These are phyloP conservation scores for Dryomyza anilis DNA, from an alignment of 2,888 invertebrate genomes.

Conservation along the genomic window DNA sequence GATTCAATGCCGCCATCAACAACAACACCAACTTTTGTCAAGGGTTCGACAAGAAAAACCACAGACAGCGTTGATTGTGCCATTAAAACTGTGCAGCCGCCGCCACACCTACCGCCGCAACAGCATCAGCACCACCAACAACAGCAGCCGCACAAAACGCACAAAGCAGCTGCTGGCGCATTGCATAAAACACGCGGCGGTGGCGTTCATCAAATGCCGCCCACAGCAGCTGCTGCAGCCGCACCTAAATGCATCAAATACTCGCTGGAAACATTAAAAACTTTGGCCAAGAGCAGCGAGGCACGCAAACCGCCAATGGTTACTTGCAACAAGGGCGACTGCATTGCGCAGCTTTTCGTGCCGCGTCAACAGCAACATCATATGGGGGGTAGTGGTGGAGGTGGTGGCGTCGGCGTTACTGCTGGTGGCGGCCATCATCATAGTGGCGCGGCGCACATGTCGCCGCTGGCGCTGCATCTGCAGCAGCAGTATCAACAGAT, in stretches of 20 bases:
- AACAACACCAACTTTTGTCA: not conserved
- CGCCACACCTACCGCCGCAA: too few species aligned
- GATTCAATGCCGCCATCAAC: not conserved
- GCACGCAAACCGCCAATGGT: constrained; percentile 50
- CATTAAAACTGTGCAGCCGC: too few species aligned
- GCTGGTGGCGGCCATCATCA: constrained; percentile 35
- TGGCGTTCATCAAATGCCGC: too few species aligned
- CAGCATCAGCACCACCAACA: not conserved
- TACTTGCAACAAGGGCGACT: constrained; percentile 50
- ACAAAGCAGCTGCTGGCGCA: not conserved
- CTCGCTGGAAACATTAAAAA: constrained; percentile 45
- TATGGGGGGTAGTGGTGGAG: too few species aligned
- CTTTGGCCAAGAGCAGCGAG: constrained; percentile 42
- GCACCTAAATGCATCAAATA: constrained; percentile 38
- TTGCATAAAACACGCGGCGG: not conserved
- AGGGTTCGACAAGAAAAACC: not conserved
- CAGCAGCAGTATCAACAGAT: constrained; percentile 51
- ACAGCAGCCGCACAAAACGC: not conserved
- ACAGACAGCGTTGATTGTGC: constrained; percentile 29
- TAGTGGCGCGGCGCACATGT: constrained; percentile 28
- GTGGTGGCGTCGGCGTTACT: too few species aligned
- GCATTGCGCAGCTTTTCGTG: constrained; percentile 51
- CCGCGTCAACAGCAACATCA: constrained; percentile 42
- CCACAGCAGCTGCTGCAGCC: not conserved
- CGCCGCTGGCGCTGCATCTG: constrained; percentile 37